These are phyloP conservation scores for Rhinoderma darwinii DNA, from an alignment of 2,113 vertebrate genomes.

Conservation along the genomic window DNA sequence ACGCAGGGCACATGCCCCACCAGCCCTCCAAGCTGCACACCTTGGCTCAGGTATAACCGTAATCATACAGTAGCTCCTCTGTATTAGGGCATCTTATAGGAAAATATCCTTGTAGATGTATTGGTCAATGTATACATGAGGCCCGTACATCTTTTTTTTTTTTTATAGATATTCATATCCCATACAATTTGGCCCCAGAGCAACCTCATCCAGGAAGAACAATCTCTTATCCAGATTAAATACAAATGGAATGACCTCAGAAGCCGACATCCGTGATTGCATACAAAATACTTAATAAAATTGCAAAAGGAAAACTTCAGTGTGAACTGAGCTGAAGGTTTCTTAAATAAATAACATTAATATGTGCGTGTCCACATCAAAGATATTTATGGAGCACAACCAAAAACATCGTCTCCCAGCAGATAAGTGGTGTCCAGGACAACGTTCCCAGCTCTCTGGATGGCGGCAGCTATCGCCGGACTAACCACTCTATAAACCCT, in stretches of 20 bases:
- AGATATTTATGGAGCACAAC: slow-evolving; percentile 57
- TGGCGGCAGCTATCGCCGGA: slow-evolving; percentile 62
- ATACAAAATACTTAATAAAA: not conserved
- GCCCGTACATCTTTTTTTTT: no score
- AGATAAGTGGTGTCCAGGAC: slow-evolving; percentile 60
- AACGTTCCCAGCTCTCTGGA: slow-evolving; percentile 64
- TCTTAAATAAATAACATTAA: not conserved
- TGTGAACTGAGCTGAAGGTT: not conserved
- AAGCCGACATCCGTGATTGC: not conserved
- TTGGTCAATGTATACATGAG: no score
- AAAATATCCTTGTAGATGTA: no score
- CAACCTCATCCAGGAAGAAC: not conserved
- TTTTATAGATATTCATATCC: not conserved
- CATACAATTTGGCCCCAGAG: not conserved
- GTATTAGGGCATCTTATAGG: no score
- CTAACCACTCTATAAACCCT: slow-evolving; percentile 60
- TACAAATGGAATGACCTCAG: not conserved
- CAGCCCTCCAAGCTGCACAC: no score
- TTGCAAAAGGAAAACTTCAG: not conserved
- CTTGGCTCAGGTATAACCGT: no score
- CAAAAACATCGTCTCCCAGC: slow-evolving; percentile 63
- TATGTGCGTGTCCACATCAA: slow-evolving; percentile 52
- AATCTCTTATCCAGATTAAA: no score
- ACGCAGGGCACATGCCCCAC: no score
- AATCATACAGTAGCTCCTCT: no score